Percentiles rank a stretch among this genome's conserved stretches.
Conservation (phyloP, 2,888 invertebrate species). For the Platynereis dumerilii region DNA sequence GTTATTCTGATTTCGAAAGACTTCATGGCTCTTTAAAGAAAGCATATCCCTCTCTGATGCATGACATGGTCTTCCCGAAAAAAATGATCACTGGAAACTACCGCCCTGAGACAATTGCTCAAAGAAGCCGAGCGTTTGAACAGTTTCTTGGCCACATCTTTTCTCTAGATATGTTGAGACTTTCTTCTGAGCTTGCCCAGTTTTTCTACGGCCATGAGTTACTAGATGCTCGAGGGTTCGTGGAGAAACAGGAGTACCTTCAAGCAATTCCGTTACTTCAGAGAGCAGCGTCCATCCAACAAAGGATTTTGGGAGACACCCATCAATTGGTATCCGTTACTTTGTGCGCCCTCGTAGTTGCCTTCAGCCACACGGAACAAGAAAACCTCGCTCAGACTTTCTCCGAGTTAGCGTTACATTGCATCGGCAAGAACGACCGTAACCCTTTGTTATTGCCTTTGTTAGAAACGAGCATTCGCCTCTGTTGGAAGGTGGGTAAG, state of each 20-base stretch:
- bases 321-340: slow-evolving; percentile 49
- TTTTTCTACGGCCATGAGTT: slow-evolving; percentile 59
- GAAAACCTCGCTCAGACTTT: slow-evolving; percentile 51
- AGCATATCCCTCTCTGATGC: slow-evolving; percentile 50
- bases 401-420: slow-evolving; percentile 53
- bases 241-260: slow-evolving; percentile 50
- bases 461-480: slow-evolving; percentile 50
- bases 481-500: slow-evolving; percentile 59
- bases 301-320: slow-evolving; percentile 54
- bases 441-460: slow-evolving; percentile 52
- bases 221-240: slow-evolving; percentile 46
- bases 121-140: slow-evolving; percentile 62
- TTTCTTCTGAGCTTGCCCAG: slow-evolving; percentile 54
- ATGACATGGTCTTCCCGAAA: slow-evolving; percentile 60
- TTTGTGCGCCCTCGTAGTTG: slow-evolving; percentile 56
- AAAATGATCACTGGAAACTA: slow-evolving; percentile 63
- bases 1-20: slow-evolving; percentile 63
- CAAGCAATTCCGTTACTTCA: slow-evolving; percentile 54
- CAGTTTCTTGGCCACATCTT: slow-evolving; percentile 61
- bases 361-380: slow-evolving; percentile 50
- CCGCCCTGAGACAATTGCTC: slow-evolving; percentile 59
- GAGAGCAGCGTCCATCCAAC: slow-evolving; percentile 55
- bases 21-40: slow-evolving; percentile 54
- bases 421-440: slow-evolving; percentile 40
- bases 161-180: slow-evolving; percentile 52